phyloP scores from a whole-genome alignment of 2,797 vertebrate species.

The Arvicola amphibius region DNA sequence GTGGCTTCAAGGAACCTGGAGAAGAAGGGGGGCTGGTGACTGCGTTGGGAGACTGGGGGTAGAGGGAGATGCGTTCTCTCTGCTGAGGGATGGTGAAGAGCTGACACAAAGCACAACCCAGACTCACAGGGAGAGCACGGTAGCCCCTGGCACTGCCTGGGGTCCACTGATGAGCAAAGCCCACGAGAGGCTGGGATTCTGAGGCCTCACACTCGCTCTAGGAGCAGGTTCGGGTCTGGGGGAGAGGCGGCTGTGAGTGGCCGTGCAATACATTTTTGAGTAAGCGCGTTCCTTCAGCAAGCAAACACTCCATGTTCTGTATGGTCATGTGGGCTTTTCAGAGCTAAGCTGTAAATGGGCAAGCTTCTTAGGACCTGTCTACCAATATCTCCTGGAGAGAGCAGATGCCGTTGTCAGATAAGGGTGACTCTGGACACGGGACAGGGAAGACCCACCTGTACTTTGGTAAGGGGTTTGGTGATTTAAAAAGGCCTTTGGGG shows the following conservation, averaged over 20 bases:
- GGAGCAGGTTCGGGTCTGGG: background rate
- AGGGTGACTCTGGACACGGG: background rate
- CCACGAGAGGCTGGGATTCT: background rate
- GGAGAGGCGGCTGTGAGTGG: background rate
- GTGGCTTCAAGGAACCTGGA: background rate
- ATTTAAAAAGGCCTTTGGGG: background rate
- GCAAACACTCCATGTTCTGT: background rate
- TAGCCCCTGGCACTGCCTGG: background rate
- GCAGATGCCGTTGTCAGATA: background rate
- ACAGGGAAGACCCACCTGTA: background rate
- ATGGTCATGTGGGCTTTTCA: background rate
- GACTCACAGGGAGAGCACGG: background rate
- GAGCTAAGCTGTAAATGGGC: background rate
- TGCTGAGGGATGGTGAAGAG: background rate
- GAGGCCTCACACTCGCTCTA: background rate
- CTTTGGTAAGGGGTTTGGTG: background rate
- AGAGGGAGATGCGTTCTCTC: background rate
- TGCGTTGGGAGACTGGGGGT: background rate
- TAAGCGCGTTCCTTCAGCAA: rapidly evolving
- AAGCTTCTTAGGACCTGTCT: background rate
- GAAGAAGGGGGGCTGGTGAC: background rate
- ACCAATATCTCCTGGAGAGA: background rate
- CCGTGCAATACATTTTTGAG: background rate
- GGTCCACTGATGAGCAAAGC: background rate
- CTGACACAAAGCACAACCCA: background rate